These are phyloP conservation scores for Lithophane semibrunnea DNA, from an alignment of 2,888 invertebrate genomes.

Conservation along the genomic window DNA sequence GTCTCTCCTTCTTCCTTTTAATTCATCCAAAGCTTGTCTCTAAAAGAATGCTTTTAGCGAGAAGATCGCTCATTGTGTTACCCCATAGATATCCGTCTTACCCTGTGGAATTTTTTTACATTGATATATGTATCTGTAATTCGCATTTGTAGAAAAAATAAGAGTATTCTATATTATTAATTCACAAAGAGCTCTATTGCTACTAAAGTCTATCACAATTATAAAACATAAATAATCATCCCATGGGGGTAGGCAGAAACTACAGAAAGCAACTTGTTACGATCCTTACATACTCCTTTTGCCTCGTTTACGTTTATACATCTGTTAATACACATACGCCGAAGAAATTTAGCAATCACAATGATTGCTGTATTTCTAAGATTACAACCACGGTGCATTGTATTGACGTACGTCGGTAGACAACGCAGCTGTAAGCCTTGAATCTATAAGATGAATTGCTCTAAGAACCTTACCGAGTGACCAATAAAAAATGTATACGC, in stretches of 20 bases:
- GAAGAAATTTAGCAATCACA: background rate
- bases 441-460: conserved; percentile 44
- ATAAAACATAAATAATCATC: background rate
- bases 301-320: background rate
- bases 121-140: background rate
- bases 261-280: background rate
- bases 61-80: background rate
- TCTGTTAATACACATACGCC: background rate
- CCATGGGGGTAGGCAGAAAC: background rate
- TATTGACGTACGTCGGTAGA: conserved; percentile 34
- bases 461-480: conserved; percentile 49
- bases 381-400: conserved; percentile 19
- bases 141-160: background rate
- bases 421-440: conserved; percentile 50
- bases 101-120: no score
- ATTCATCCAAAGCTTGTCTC: background rate
- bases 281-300: background rate
- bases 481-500: conserved; percentile 51
- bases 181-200: background rate
- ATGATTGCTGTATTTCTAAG: conserved; percentile 10
- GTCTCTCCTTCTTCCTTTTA: background rate
- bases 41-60: background rate
- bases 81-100: no score
- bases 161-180: background rate
- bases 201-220: background rate